phyloP scores from a whole-genome alignment of 2,888 invertebrate species.

The Sesia apiformis region DNA sequence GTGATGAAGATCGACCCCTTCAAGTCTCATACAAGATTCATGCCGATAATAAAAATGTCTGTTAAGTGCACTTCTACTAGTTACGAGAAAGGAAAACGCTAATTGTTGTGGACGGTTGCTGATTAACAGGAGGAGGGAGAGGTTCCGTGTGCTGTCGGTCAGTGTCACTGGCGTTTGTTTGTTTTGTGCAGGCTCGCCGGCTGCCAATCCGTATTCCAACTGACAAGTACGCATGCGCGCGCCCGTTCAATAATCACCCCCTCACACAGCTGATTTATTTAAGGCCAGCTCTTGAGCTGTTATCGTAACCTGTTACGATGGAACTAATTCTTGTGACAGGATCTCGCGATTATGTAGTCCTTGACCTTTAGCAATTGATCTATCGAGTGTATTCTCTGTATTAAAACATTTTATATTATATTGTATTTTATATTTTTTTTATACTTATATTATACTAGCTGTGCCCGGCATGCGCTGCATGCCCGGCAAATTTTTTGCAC shows the following conservation, averaged over 20 bases:
- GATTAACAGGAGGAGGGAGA: constrained; percentile 12
- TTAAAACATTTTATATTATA: too few relatives aligned
- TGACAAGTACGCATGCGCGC: constrained; percentile 49
- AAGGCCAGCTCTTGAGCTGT: not conserved
- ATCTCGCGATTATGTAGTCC: not conserved
- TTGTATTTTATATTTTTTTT: too few relatives aligned
- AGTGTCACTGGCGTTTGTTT: constrained; percentile 63
- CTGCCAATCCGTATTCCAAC: constrained; percentile 14
- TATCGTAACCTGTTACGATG: too few relatives aligned
- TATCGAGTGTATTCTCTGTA: too few relatives aligned
- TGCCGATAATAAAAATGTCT: not conserved
- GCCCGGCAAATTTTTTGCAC: too few relatives aligned
- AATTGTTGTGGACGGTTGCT: not conserved
- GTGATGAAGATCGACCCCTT: not conserved
- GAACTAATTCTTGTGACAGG: not conserved
- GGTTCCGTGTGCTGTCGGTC: constrained; percentile 31
- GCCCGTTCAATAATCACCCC: constrained; percentile 51
- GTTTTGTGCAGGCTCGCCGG: constrained; percentile 48
- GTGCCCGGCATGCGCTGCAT: too few relatives aligned
- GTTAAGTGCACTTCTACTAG: not conserved
- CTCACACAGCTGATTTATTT: constrained; percentile 22
- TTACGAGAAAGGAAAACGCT: not conserved
- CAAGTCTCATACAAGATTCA: not conserved
- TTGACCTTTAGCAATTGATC: not conserved
- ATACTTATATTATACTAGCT: too few relatives aligned